These are phyloP conservation scores for Pristionchus pacificus DNA, from an alignment of 1,140 invertebrate genomes.

Conservation along the genomic window DNA sequence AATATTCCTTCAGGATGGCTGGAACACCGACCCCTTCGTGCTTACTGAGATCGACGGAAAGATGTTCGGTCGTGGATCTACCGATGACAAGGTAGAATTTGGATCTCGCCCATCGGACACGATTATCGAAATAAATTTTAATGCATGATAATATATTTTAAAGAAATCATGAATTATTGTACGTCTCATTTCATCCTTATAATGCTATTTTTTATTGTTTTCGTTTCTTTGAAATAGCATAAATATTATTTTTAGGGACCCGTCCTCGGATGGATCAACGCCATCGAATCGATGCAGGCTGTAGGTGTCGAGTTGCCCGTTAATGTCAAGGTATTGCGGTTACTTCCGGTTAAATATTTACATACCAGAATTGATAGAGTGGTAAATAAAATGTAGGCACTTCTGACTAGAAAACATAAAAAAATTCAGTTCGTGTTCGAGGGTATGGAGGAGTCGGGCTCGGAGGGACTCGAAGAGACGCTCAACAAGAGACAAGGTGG, in stretches of 20 bases:
- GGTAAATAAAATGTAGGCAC: background rate
- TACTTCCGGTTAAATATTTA: too few relatives aligned
- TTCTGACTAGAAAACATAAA: background rate
- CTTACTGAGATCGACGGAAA: constrained; percentile 82
- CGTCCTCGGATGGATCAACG: constrained; percentile 84
- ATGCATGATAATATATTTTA: too few relatives aligned
- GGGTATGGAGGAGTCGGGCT: constrained; percentile 97
- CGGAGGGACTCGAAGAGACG: constrained; percentile 86
- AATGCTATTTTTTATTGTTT: too few relatives aligned
- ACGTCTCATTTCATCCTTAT: too few relatives aligned
- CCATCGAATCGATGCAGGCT: constrained; percentile 79
- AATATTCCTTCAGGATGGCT: constrained; percentile 73
- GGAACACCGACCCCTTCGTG: constrained; percentile 88
- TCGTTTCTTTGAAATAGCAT: too few relatives aligned
- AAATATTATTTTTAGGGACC: constrained; percentile 59
- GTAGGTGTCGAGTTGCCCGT: constrained; percentile 72
- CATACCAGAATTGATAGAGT: too few relatives aligned
- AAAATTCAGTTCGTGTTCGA: constrained; percentile 80
- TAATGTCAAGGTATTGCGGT: constrained; percentile 83
- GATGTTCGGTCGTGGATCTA: constrained; percentile 82
- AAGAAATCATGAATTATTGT: too few relatives aligned
- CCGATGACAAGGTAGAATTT: constrained; percentile 75
- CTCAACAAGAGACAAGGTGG: constrained; percentile 70
- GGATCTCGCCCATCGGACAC: background rate
- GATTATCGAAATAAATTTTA: background rate